These are phyloP conservation scores for Elaphurus davidianus DNA, from an alignment of 2,113 vertebrate species.

Conservation along the genomic window DNA sequence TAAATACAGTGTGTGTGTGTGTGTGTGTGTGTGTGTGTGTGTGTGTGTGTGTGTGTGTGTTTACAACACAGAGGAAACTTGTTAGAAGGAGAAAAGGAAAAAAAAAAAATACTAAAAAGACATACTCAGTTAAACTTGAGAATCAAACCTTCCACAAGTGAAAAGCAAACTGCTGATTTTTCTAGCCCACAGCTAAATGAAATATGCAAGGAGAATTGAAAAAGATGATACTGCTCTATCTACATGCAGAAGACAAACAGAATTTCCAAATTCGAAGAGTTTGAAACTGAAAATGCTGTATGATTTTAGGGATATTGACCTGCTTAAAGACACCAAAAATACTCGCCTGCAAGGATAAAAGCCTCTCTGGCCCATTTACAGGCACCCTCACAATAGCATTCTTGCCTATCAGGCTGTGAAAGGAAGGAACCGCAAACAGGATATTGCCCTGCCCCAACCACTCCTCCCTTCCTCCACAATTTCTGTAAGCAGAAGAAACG, in stretches of 20 bases:
- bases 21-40: no score
- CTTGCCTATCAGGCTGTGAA: slow-evolving; percentile 22
- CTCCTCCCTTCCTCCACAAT: slow-evolving; percentile 58
- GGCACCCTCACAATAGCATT: slow-evolving; percentile 8
- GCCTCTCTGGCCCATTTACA: not conserved
- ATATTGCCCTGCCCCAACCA: slow-evolving; percentile 41
- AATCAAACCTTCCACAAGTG: not conserved
- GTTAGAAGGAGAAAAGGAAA: not conserved
- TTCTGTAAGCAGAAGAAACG: not conserved
- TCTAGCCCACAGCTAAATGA: not conserved
- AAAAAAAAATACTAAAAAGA: not conserved
- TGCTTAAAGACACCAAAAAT: slow-evolving; percentile 27
- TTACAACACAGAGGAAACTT: not conserved
- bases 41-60: not conserved
- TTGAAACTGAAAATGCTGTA: not conserved
- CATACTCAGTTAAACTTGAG: not conserved
- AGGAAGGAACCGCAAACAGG: slow-evolving; percentile 61
- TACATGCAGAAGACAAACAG: not conserved
- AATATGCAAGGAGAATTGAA: not conserved
- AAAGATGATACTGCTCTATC: not conserved
- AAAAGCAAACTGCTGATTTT: not conserved
- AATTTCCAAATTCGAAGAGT: not conserved
- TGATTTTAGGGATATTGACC: not conserved
- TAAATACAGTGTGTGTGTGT: not conserved
- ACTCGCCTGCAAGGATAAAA: not conserved